These are phyloP conservation scores for Fistularia commersonii DNA, from an alignment of 2,797 vertebrate species.

Conservation along the genomic window DNA sequence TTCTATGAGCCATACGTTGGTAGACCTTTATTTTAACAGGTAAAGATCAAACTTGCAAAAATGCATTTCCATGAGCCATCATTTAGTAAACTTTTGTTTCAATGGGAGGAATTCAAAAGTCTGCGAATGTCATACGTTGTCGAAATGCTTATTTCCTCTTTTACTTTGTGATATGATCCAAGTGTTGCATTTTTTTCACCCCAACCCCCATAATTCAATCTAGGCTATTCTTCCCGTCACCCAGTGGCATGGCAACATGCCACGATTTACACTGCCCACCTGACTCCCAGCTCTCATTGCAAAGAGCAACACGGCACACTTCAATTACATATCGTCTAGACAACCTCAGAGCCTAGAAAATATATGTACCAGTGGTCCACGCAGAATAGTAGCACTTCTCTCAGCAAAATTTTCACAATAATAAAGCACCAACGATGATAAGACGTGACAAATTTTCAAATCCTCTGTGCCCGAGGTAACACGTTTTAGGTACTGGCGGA, in stretches of 20 bases:
- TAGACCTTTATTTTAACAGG: not conserved
- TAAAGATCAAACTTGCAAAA: not conserved
- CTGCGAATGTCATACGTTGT: too few species aligned
- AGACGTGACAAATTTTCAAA: too few species aligned
- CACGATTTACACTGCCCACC: conserved; percentile 16
- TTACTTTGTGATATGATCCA: not conserved
- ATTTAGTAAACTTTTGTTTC: too few species aligned
- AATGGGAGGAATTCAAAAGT: too few species aligned
- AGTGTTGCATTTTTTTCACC: not conserved
- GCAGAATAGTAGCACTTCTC: too few species aligned
- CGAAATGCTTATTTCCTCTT: not conserved
- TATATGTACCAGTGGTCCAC: conserved; percentile 22
- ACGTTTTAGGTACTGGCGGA: too few species aligned
- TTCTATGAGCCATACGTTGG: not conserved
- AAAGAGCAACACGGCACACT: conserved; percentile 29
- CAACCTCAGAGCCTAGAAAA: conserved; percentile 21
- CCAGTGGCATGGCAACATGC: conserved; percentile 8
- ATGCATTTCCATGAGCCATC: not conserved
- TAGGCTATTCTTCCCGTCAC: conserved; percentile 3
- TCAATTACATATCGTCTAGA: conserved; percentile 47
- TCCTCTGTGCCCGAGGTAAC: too few species aligned
- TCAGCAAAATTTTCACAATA: too few species aligned
- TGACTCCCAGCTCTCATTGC: conserved; percentile 46
- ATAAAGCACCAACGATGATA: too few species aligned
- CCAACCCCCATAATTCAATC: not conserved